Base-by-base conservation (phyloP, 1,140 invertebrate species). In the Magallana ariakensis region DNA sequence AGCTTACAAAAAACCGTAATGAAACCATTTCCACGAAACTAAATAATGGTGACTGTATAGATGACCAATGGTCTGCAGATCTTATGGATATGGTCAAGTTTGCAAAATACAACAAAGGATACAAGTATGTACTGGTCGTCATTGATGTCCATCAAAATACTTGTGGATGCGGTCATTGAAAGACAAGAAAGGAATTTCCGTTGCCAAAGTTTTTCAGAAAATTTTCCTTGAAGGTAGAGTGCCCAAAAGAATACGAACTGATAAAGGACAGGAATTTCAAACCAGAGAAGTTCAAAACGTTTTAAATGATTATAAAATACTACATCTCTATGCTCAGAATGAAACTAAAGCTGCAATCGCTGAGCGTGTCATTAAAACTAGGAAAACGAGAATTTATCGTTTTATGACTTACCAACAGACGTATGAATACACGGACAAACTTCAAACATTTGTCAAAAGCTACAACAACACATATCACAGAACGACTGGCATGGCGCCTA, bases 81-180 rank as follows among this genome's bases (percentile, higher is more conserved):
- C 75, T 85, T 4, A 87, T 87, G 87, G 83, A 87, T 55, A 87
- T 87, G 83, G 46, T 53, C 75, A 87, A 87, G 55, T 87, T 85
- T 80, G 57, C 75, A 15, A 66, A 55, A 0, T 53, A 85, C 15
- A 87, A 53, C 62, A 13, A 84, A 33, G 82, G 62, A 16, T 80
- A 80, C 33, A 57, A 46, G 16, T 55, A 80, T 33, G 9, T 85
- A 15, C 75, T 85, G 13, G 56, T 82, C 13, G 70, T 87, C 26
- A 82, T 87, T 46, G 83, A 87, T 19, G 75, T 87, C 7, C 85
- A n/a, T 82, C 83, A 7, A 87, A 87, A 46, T 87, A 87, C 81
- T 6, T 66, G 22, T 87, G 83, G 83, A 13, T 82, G 57, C 53
- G 83, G 9, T 83, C 83, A 15, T 58, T 85, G 33, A 80, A 60